phyloP scores from a whole-genome alignment of 2,888 invertebrate species.

The Rhogogaster chlorosoma region DNA sequence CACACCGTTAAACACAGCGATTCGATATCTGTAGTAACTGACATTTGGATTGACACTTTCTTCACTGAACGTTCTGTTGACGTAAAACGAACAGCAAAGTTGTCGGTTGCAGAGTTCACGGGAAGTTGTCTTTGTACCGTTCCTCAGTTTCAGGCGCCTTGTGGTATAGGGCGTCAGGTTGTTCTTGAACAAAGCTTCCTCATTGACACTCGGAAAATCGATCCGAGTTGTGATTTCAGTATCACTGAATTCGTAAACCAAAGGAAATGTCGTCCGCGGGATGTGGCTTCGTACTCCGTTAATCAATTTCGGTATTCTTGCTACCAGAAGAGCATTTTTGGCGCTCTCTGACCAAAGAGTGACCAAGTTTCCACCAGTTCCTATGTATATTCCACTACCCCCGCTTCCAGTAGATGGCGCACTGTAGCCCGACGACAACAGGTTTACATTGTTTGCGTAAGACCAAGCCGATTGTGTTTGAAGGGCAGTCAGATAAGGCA shows the following conservation, averaged over 20 bases:
- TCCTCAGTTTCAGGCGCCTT: background rate
- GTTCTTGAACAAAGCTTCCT: background rate
- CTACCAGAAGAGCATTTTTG: slow-evolving; percentile 77
- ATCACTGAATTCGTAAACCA: slow-evolving; percentile 28
- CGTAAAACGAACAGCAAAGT: slow-evolving; percentile 46
- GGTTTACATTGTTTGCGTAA: slow-evolving; percentile 83
- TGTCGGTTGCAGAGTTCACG: slow-evolving; percentile 36
- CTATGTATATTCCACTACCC: slow-evolving; percentile 89
- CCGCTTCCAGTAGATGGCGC: slow-evolving; percentile 81
- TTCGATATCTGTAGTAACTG: slow-evolving; percentile 60
- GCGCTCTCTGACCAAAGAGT: slow-evolving; percentile 78
- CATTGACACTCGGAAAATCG: background rate
- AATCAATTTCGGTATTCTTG: slow-evolving; percentile 79
- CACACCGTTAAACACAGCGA: slow-evolving; percentile 66
- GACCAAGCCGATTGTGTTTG: slow-evolving; percentile 87
- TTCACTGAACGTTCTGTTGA: slow-evolving; percentile 7
- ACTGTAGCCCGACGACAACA: slow-evolving; percentile 87
- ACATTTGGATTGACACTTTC: background rate
- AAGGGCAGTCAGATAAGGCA: slow-evolving; percentile 87
- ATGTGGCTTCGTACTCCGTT: slow-evolving; percentile 71
- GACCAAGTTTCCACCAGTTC: slow-evolving; percentile 78
- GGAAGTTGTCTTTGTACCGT: slow-evolving; percentile 3
- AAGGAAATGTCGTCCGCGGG: background rate
- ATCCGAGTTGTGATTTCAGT: slow-evolving; percentile 42
- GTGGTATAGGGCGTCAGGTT: slow-evolving; percentile 31